Conservation (phyloP, 92 coral and sea anemone genomes). For the Chrysogorgia sp. region DNA sequence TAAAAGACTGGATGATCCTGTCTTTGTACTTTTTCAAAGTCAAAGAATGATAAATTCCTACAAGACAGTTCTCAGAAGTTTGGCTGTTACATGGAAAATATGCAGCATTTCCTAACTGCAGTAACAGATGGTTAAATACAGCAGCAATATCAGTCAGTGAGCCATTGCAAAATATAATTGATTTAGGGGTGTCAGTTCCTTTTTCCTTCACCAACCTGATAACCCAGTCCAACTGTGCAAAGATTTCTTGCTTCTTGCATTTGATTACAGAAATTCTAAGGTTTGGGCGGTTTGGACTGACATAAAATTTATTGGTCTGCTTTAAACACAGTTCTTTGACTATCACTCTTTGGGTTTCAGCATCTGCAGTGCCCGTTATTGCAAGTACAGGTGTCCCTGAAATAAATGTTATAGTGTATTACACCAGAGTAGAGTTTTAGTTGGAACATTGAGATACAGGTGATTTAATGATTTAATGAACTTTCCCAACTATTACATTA, state of each 20-base stretch:
- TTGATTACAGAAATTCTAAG: constrained; percentile 57
- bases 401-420: no score
- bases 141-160: constrained; percentile 51
- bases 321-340: neutral
- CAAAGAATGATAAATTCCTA: constrained; percentile 59
- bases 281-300: constrained; percentile 61
- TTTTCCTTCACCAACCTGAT: constrained; percentile 42
- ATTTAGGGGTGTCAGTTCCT: constrained; percentile 52
- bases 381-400: no score
- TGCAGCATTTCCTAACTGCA: constrained; percentile 43
- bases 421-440: no score
- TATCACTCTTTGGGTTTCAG: constrained; percentile 29
- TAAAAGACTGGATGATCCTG: constrained; percentile 33
- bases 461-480: no score
- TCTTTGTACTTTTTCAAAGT: constrained; percentile 53
- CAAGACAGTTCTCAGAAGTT: constrained; percentile 35
- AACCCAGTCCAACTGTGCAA: constrained; percentile 45
- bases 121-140: constrained; percentile 28
- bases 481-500: no score
- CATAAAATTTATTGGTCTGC: constrained; percentile 1
- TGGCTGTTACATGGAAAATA: constrained; percentile 39
- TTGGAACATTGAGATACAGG: no score
- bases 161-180: constrained; percentile 65
- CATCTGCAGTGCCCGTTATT: constrained; percentile 63
- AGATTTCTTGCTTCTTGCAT: constrained; percentile 40